A percentile compares a stretch with the other conserved stretches of the same genome.
Evolutionary conservation across 2,797 vertebrate species (phyloP).

Genomic region (Varecia variegata): DNA sequence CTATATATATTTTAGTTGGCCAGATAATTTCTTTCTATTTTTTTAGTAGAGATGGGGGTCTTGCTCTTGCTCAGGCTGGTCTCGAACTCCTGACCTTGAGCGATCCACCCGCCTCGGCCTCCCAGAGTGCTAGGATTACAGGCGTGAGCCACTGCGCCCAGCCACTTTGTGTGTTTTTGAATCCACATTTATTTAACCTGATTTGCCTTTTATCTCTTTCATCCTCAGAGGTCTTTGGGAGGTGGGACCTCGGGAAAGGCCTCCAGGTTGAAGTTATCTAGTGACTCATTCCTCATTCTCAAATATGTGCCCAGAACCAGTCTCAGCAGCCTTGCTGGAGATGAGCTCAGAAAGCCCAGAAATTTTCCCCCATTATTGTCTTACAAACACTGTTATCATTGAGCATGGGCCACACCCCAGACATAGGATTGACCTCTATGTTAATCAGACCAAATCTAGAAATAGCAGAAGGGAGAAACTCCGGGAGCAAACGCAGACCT

Average conservation of each 20-base stretch:
- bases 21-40: no score
- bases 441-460: background rate
- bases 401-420: no score
- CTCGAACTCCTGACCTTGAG: no score
- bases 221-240: background rate
- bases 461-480: background rate
- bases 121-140: no score
- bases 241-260: background rate
- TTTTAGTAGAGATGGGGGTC: no score
- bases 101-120: no score
- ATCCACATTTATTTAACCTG: background rate
- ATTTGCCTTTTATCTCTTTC: background rate
- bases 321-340: background rate
- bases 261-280: background rate
- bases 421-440: background rate
- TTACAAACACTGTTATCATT: background rate
- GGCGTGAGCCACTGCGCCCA: no score
- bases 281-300: background rate
- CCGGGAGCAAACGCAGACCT: background rate
- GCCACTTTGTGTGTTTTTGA: background rate
- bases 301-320: background rate
- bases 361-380: background rate
- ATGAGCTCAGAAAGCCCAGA: background rate
- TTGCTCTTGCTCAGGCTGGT: no score
- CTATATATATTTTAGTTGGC: no score